Conservation (phyloP, 1,140 invertebrate genomes). For the Microvelia longipes region DNA sequence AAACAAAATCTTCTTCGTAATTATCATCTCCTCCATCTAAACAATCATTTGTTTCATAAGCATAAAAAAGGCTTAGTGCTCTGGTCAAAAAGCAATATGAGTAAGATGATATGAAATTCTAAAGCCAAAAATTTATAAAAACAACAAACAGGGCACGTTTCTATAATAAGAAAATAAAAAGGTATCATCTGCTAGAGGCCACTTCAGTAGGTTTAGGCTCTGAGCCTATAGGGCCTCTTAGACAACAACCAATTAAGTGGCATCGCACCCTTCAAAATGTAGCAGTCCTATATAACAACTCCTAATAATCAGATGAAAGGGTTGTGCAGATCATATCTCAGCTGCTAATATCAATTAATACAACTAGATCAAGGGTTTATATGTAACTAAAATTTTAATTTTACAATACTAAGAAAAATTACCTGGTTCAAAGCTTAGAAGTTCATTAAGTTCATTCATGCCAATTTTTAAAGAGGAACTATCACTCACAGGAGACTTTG, state of each 20-base stretch:
- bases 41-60: background rate
- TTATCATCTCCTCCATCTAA: slow-evolving; percentile 3
- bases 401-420: background rate
- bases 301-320: no score
- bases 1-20: slow-evolving; percentile 33
- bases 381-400: background rate
- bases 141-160: background rate
- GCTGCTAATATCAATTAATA: no score
- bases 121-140: background rate
- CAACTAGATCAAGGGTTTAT: no score
- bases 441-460: background rate
- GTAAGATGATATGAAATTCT: background rate
- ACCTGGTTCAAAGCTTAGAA: background rate
- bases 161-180: background rate
- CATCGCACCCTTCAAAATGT: no score
- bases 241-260: no score
- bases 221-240: no score
- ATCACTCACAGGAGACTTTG: background rate
- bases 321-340: no score
- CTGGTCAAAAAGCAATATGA: background rate
- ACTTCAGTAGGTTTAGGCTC: no score
- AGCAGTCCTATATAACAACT: no score
- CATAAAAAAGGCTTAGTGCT: background rate
- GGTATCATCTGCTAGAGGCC: background rate
- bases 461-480: background rate